A percentile compares a stretch with the other conserved stretches of the same genome.
Conservation (phyloP, 2,797 vertebrate genomes). For the Silurus aristotelis region DNA sequence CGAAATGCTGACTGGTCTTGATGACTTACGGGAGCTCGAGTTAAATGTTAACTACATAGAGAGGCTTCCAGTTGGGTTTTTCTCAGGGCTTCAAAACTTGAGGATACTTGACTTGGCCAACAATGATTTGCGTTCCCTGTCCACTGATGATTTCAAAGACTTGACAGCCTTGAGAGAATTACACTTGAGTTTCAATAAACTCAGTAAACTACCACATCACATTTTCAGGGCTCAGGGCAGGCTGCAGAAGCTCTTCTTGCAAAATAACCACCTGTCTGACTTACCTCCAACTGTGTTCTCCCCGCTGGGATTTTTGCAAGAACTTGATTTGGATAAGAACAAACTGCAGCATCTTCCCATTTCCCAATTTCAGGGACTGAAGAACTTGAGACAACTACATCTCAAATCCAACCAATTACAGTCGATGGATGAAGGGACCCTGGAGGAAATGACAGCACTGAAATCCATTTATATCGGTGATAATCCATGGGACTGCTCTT, state of each 20-base stretch:
- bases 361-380: conserved; percentile 58
- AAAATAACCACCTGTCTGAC: conserved; percentile 61
- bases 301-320: conserved; percentile 49
- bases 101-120: conserved; percentile 60
- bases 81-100: conserved; percentile 54
- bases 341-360: conserved; percentile 51
- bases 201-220: conserved; percentile 48
- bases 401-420: conserved; percentile 66
- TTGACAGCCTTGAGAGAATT: conserved; percentile 59
- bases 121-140: conserved; percentile 57
- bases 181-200: conserved; percentile 62
- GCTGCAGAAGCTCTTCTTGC: conserved; percentile 63
- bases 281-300: conserved; percentile 56
- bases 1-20: conserved; percentile 57
- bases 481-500: conserved; percentile 68
- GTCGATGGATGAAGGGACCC: conserved; percentile 49
- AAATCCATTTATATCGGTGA: conserved; percentile 55
- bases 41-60: conserved; percentile 62
- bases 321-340: conserved; percentile 69
- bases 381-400: conserved; percentile 59
- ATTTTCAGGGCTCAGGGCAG: conserved; percentile 53
- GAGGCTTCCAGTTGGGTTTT: conserved; percentile 52
- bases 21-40: conserved; percentile 57
- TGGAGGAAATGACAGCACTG: conserved; percentile 56
- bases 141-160: conserved; percentile 46